Evolutionary conservation across 2,113 vertebrate genomes (phyloP), one percentile per base, ranked within the genome.

Genomic region (Apteryx owenii): DNA sequence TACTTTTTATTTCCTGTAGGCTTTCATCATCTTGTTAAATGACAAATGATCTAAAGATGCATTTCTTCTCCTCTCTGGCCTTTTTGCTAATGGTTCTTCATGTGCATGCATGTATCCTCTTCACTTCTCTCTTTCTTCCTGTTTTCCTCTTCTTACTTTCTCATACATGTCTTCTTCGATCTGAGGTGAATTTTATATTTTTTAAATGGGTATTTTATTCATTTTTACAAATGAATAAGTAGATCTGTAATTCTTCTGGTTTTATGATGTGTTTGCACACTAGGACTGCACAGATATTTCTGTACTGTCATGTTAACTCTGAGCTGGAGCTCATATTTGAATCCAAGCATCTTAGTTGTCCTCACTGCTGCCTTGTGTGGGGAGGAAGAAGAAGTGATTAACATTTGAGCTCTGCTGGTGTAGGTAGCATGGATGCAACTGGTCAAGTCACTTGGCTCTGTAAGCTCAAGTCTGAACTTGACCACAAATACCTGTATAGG

Each of bases 251-350:
- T 81, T 78, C 10, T 11, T 83, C 36, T 66, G 54, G 2, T 70
- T 79, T 82, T 86, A 19, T 69, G 65, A 26, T 44, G 53, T 11
- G 1, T 64, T 91, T 21, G 15, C 54, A 70, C 85, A 66, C 10
- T 62, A 61, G 79, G 60, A 36, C 42, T 84, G 44, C 51, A 69
- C 38, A 33, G 31, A 6, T 33, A 7, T 26, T 25, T 85, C 42
- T 85, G 44, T 65, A 16, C 7, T 61, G 36, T 75, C 64, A 7
- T 2, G 2, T 77, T 80, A 48, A 48, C 28, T 68, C 9, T 28
- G 36, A n/a, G 69, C 33, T 69, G 44, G 66, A 44, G 31, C 26
- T 80, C 0, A 0, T 31, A 9, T 33, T 4, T 56, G 40, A 60
- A 68, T 75, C 20, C 61, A 51, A 2, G 17, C 17, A 44, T 78